Evolutionary conservation across 2,888 invertebrate species (phyloP), one percentile per base, ranked within the genome.

Genomic region (Neoaliturus tenellus): DNA sequence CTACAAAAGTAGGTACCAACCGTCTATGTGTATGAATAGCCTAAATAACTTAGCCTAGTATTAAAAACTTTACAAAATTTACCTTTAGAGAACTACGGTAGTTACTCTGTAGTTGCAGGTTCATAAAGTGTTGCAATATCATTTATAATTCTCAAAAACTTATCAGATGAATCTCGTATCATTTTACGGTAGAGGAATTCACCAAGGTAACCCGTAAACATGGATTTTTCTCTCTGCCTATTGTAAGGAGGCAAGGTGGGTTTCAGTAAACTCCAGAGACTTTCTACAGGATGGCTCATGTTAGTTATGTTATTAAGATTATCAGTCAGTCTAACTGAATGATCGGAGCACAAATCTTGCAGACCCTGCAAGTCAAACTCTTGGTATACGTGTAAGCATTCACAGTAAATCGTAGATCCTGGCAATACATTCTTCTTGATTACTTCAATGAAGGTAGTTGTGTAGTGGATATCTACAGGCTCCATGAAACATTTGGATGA

Each of bases 181-280:
- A 69, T 48, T 51, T 82, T 82, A 14, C 82, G 69, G 20, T 82
- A 82, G 23, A 82, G 33, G 33, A 44, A 82, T 33, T 82, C 82
- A 69, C 82, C 82, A 51, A 82, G 71, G 51, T 82, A 82, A 6
- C 82, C 82, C n/a, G 82, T 82, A 23, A 82, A 82, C 82, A 82
- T 82, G 23, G 82, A 69, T 48, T 82, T 82, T 14, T 82, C 82
- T 25, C 82, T 82, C 35, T 82, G 82, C 33, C 82, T 35, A 33
- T 82, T 82, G 51, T 82, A 82, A 5, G 82, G 82, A 31, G 82
- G 82, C 69, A 82, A 71, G 20, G 71, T 82, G 69, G 69, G 82
- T 71, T 82, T 82, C 17, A 82, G 51, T 10, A 82, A 71, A 71
- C 71, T 82, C 82, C 82, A 82, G 6, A 82, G 33, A 33, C 71